Evolutionary conservation across 2,888 invertebrate genomes (phyloP), one percentile per base, ranked within the genome.

Genomic region (Minunthozetes semirufus): DNA sequence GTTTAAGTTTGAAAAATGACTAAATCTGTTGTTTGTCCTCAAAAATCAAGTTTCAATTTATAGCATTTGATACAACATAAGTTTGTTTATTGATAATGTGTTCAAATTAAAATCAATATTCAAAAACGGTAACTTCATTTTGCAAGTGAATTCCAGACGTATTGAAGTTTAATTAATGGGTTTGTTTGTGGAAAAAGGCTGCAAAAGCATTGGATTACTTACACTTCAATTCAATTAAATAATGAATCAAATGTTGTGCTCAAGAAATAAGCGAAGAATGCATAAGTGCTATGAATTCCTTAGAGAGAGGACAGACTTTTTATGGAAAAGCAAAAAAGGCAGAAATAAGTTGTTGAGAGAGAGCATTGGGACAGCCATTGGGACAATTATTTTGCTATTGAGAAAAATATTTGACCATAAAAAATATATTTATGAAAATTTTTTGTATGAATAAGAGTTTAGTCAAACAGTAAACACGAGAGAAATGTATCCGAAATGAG

Each of bases 391-490:
- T 66, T 13, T 1, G 22, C 48, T 27, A 70, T 70, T 70, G 22
- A 70, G 11, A 22, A 48, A 48, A 70, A 1, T 22, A 46, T 19
- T 22, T 70, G 70, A 70, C 70, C 48, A 15, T 48, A 70, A 70
- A 70, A 70, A 48, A 70, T 25, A 46, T 25, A 68, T 42, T 38
- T 46, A 70, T 70, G 25, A 46, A 70, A 63, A 70, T n/a, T 9
- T n/a, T 38, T 19, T 46, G 15, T 42, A 5, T 17, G 42, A 46
- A 46, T 70, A 46, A 70, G 27, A 17, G 46, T 42, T n/a, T 46
- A 25, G 22, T 22, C 17, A 70, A 70, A 70, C 70, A 25, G 70
- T 48, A 70, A 70, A 70, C 70, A 70, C 38, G 48, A 70, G 22
- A 48, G 38, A 63, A 70, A 70, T 46, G 13, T 25, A 48, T 70